Evolutionary conservation across 2,797 vertebrate genomes (phyloP).

Genomic region (Todus mexicanus): DNA sequence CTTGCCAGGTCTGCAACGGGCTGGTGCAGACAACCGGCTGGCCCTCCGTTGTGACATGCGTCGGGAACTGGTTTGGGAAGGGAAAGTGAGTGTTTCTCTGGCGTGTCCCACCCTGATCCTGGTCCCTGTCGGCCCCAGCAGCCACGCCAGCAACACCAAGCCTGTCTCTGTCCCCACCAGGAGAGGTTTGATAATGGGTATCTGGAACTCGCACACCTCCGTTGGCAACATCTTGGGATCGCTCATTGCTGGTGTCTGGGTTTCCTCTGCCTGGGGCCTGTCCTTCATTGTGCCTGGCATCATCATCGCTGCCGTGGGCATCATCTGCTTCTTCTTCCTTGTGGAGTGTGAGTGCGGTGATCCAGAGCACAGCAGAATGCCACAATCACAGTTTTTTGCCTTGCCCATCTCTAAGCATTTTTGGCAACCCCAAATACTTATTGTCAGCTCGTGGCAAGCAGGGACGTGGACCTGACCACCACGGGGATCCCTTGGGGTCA

Average conservation of each 20-base stretch:
- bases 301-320: conserved; percentile 81
- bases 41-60: conserved; percentile 91
- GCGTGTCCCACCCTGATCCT: rapidly evolving
- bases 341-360: conserved; percentile 87
- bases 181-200: conserved; percentile 95
- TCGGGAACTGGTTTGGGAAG: conserved; percentile 98
- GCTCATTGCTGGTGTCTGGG: conserved; percentile 88
- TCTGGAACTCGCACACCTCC: conserved; percentile 98
- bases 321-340: conserved; percentile 93
- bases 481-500: rapidly evolving
- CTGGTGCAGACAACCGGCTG: conserved; percentile 94
- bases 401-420: background rate
- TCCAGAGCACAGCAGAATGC: background rate
- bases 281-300: conserved; percentile 92
- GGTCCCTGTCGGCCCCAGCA: background rate
- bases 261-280: conserved; percentile 88
- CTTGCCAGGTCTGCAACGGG: conserved; percentile 86
- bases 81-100: conserved; percentile 85
- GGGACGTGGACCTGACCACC: background rate
- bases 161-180: conserved; percentile 58
- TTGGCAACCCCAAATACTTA: background rate
- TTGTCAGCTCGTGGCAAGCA: background rate
- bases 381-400: background rate
- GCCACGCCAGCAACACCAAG: background rate
- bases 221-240: conserved; percentile 97